Conservation (phyloP, 2,797 vertebrate species). For the Aldrovandia affinis region DNA sequence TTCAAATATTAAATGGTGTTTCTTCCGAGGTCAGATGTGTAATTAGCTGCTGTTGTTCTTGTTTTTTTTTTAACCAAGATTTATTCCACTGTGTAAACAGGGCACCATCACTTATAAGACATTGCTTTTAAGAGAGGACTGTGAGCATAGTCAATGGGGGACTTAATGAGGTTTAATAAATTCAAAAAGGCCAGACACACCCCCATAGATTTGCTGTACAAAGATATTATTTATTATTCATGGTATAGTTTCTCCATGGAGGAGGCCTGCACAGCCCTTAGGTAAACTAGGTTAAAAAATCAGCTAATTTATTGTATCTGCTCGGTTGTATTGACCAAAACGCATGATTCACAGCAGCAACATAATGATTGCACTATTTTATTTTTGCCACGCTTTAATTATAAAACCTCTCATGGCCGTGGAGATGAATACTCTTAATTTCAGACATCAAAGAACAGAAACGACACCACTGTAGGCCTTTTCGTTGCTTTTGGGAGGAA, state of each 20-base stretch:
- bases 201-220: constrained; percentile 13
- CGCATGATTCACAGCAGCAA: constrained; percentile 40
- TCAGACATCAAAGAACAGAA: constrained; percentile 39
- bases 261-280: background rate
- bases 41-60: background rate
- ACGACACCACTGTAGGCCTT: constrained; percentile 37
- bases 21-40: constrained; percentile 1
- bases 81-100: constrained; percentile 12
- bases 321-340: background rate
- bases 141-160: background rate
- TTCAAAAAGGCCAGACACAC: constrained; percentile 25
- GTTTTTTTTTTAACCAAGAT: background rate
- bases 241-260: constrained; percentile 14
- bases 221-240: constrained; percentile 24
- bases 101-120: constrained; percentile 12
- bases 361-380: constrained; percentile 51
- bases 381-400: constrained; percentile 64
- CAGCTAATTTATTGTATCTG: constrained; percentile 20
- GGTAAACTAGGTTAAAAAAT: constrained; percentile 20
- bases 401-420: constrained; percentile 47
- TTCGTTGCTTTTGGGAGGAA: background rate
- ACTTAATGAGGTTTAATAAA: constrained; percentile 21
- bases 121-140: constrained; percentile 21
- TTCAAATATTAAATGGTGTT: background rate
- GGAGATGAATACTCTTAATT: constrained; percentile 60